Conservation (phyloP, 2,113 vertebrate genomes). For the Corythornis madagascariensis region DNA sequence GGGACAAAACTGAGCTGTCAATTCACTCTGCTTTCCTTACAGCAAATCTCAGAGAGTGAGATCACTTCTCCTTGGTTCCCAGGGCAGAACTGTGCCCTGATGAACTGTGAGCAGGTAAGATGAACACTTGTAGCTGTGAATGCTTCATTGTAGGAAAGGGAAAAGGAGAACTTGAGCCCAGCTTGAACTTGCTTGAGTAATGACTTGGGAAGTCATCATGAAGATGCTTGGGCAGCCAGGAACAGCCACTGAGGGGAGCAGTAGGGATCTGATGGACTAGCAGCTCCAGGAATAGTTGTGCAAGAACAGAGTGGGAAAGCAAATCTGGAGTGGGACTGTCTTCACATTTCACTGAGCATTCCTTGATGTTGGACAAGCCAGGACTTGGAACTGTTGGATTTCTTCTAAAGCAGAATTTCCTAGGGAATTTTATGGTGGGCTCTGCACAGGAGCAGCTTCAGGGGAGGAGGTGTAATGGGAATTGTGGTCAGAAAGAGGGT, state of each 20-base stretch:
- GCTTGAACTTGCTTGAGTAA: neutral
- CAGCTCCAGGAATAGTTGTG: neutral
- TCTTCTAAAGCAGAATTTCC: neutral
- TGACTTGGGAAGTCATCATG: neutral
- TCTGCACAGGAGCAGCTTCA: neutral
- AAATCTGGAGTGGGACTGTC: neutral
- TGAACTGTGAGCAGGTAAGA: conserved; percentile 62
- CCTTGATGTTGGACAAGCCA: neutral
- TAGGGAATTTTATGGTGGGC: neutral
- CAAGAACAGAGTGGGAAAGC: neutral
- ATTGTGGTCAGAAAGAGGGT: neutral
- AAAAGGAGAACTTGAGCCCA: neutral
- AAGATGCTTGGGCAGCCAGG: neutral
- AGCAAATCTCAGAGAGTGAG: conserved; percentile 67
- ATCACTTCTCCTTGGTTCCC: conserved; percentile 33
- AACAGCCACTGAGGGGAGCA: neutral
- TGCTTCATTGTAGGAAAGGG: neutral
- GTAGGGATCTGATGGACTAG: neutral
- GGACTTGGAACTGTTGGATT: neutral
- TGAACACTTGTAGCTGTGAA: neutral
- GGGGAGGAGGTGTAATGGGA: neutral
- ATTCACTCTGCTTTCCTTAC: neutral
- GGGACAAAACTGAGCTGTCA: neutral
- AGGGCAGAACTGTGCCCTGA: conserved; percentile 21
- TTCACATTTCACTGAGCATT: neutral